Conservation (phyloP, 1,140 invertebrate genomes). For the Aphelinus certus region DNA sequence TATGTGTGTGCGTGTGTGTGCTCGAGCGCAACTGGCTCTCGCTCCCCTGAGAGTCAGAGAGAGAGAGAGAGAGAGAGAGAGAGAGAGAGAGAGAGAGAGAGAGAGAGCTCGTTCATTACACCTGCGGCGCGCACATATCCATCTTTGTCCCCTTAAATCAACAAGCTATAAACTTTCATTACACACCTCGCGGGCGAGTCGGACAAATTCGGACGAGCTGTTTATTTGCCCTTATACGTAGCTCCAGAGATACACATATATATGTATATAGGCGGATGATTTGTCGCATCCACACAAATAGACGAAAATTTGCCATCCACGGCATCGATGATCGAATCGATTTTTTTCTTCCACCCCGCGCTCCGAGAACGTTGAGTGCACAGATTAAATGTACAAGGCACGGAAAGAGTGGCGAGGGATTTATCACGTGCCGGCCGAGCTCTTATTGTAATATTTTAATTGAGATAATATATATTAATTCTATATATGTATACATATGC, state of each 20-base stretch:
- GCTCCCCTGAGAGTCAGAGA: constrained; percentile 1
- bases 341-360: not conserved
- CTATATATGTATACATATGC: not conserved
- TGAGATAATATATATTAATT: constrained; percentile 21
- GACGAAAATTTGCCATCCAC: constrained; percentile 10
- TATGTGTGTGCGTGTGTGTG: not conserved
- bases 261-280: too few relatives aligned
- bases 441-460: constrained; percentile 32
- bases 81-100: constrained; percentile 14
- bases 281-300: not conserved
- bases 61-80: constrained; percentile 10
- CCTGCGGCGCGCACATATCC: constrained; percentile 28
- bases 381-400: not conserved
- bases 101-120: constrained; percentile 22
- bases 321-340: not conserved
- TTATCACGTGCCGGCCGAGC: not conserved
- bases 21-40: constrained; percentile 2
- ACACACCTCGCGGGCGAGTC: constrained; percentile 25
- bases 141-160: constrained; percentile 44
- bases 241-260: too few relatives aligned
- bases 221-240: too few relatives aligned
- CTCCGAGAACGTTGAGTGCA: not conserved
- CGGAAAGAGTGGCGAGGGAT: not conserved
- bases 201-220: constrained; percentile 28
- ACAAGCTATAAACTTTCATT: constrained; percentile 43